Base-by-base conservation (phyloP, 2,797 vertebrate species). In the Botia kubotai region DNA sequence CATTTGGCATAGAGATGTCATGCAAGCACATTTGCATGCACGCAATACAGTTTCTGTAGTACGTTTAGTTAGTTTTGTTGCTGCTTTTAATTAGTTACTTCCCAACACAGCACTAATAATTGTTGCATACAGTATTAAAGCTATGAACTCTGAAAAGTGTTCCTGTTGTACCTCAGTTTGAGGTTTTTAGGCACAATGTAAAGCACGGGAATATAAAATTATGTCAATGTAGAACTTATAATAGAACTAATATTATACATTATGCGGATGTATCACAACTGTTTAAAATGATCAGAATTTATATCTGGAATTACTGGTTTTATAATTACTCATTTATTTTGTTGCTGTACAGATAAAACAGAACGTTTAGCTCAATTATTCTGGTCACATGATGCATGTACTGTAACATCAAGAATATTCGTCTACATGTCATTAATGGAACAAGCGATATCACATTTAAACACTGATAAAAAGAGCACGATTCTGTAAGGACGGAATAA, bases 1-100 rank as follows among this genome's bases (percentile, higher is more conserved):
- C 46, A 71, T 80, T 80, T 68, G 69, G 46, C 71, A 57, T 50
- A 55, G 48, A 71, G 73, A 82, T n/a, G 6, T 70, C 6, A n/a
- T 39, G 19, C 7, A 46, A 84, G 65, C 21, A 5, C 29, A 36
- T 39, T 0, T 21, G 29, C 29, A 29, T 29, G 29, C 29, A 2
- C 4, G 39, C 39, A 43, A 8, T 75, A 71, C 23, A 50, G 39
- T 60, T 63, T 19, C 50, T 73, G 68, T 76, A 62, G 12, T 43
- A 6, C 2, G 2, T 39, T 8, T 43, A 8, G 7, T 43, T 43
- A 43, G 39, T 10, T 43, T 6, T 8, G 10, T 43, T 43, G 8
- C 39, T 43, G 1, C 8, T 43, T 43, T 39, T 39, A 39, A 6
- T 39, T 39, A 39, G 39, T 43, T 43, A 43, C 39, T 39, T 4